Base-by-base conservation (phyloP, 1,140 invertebrate species). In the Plectus sambesii region DNA sequence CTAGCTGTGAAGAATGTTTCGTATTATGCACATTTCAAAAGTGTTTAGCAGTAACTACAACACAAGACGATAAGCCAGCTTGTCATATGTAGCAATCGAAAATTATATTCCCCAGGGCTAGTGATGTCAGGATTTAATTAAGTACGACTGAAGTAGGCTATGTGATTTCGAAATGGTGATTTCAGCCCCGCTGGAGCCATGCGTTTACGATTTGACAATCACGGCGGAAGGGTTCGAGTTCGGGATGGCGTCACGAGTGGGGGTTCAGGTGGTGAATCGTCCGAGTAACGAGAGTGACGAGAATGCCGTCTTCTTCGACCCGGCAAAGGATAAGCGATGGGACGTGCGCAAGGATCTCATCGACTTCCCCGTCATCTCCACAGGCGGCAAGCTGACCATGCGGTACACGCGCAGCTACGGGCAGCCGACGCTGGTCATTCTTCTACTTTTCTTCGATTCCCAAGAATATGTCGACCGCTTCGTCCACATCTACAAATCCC, bases 321-420 rank as follows among this genome's bases (percentile, higher is more conserved):
- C 17, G 29, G 49, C 52, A 37, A 54, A 50, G 19, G 53, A 42
- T 25, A 53, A 52, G 41, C 47, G 43, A n/a, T 70, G 56, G 56
- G 77, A 80, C 59, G 69, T 90, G 0, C 79, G 81, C 58, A 72
- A 81, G 20, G 87, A 93, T 69, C 71, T 86, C 36, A 80, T 81
- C 1, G 78, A 83, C 9, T 94, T 93, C 69, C 89, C 88, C 0
- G 80, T 82, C 0, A 80, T 84, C 1, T 87, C 83, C 49, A 84
- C 78, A 53, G 86, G 83, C 41, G 88, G 82, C 66, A 80, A 80
- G 17, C 74, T 93, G 25, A 77, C 83, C 0, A 70, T 93, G 25
- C 78, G 83, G 51, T 93, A 92, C 63, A 74, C 77, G 25, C 86
- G 85, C 65, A 87, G 87, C 6, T 61, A 55, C 37, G 64, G 64